Evolutionary conservation across 2,113 vertebrate genomes (phyloP).

Genomic region (Lynx canadensis): DNA sequence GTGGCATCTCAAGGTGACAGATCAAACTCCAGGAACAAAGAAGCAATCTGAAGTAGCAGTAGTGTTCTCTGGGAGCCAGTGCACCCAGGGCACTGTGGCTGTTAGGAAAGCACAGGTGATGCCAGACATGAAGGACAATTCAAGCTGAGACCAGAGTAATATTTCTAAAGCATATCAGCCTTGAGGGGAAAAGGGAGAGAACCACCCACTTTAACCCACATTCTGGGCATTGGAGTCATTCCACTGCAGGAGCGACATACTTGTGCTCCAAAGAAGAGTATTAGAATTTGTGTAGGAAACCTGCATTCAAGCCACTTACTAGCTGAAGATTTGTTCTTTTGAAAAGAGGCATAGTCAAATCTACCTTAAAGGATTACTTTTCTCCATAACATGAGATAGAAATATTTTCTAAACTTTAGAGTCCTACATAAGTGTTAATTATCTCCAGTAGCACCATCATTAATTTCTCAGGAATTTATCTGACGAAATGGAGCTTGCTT

Average conservation of each 20-base stretch:
- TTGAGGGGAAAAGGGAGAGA: neutral
- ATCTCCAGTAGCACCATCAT: neutral
- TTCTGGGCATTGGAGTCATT: neutral
- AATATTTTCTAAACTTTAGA: conserved; percentile 5
- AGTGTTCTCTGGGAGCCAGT: neutral
- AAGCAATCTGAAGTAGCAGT: neutral
- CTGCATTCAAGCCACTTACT: neutral
- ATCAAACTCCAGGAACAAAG: neutral
- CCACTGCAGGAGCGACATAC: rapidly evolving
- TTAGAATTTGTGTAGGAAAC: neutral
- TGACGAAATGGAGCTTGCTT: neutral
- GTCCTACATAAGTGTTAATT: neutral
- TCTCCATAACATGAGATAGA: neutral
- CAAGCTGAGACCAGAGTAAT: neutral
- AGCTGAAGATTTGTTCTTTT: neutral
- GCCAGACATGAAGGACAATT: neutral
- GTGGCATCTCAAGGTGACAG: neutral
- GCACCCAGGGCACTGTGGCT: neutral
- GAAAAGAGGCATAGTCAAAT: neutral
- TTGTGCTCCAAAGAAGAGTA: neutral
- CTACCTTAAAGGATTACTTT: neutral
- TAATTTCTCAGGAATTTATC: conserved; percentile 6
- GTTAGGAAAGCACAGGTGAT: neutral
- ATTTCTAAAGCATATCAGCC: neutral
- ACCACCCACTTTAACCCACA: neutral